Evolutionary conservation across 2,797 vertebrate genomes (phyloP), one percentile per base, ranked within the genome.

Genomic region (Pseudomugil tenellus): DNA sequence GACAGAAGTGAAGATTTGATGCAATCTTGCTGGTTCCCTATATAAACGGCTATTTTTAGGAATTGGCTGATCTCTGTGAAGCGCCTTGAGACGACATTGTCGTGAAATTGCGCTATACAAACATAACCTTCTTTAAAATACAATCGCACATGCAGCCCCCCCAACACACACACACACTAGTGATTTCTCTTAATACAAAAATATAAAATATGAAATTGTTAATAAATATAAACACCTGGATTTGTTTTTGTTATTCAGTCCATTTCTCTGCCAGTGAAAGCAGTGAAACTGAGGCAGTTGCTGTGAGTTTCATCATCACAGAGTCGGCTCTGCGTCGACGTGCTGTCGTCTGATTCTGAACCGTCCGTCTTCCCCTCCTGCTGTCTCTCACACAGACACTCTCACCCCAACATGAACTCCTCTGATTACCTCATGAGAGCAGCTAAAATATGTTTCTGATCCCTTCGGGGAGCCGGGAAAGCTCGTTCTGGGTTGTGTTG

Each of bases 231-330:
- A 31, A 31, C 29, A 31, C 6, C 3, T 31, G 1, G 2, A 37
- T 12, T n/a, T 54, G 17, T n/a, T 31, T 19, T 17, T 25, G 48
- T 49, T 41, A 29, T 31, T 25, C n/a, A 11, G 6, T 68, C 48
- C 19, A 32, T 25, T 25, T 39, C 25, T 39, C 14, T 39, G 37
- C 37, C 16, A 39, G 37, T 46, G 39, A 75, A 83, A 54, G 55
- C 43, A 46, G 56, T 63, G 28, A 49, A 59, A 46, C 67, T 70
- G 41, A 39, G 57, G 34, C 58, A 28, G 77, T 92, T 94, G 70
- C 92, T 89, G 65, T 3, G 13, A 35, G 76, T 94, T 93, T 92
- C 91, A 92, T 93, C 91, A 92, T 85, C 64, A 37, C 56, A 19
- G 71, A 84, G 84, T 89, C 58, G 82, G 87, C 80, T 66, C 72